A percentile compares a stretch with the other conserved stretches of the same genome.
phyloP scores from a whole-genome alignment of 2,113 vertebrate genomes.

The Tetrao urogallus region DNA sequence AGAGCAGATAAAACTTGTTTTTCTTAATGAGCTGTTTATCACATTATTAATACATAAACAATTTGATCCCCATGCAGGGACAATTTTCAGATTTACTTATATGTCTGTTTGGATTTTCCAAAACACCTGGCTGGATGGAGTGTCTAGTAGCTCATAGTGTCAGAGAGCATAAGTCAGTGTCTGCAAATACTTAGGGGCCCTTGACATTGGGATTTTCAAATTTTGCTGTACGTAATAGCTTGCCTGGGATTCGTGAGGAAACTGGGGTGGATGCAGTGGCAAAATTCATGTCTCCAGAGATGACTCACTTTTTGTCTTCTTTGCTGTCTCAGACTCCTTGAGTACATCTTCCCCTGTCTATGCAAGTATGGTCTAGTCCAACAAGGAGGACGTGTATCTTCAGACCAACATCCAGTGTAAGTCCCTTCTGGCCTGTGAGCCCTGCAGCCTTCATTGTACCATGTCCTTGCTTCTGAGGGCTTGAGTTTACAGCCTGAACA shows the following conservation, averaged over 20 bases:
- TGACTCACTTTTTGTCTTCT: not conserved
- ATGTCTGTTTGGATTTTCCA: conserved; percentile 10
- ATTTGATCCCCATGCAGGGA: not conserved
- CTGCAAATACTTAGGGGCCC: conserved; percentile 22
- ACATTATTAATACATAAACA: not conserved
- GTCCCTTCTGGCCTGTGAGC: not conserved
- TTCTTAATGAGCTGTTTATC: not conserved
- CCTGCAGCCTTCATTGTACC: accelerated
- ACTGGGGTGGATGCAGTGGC: not conserved
- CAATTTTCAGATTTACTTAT: not conserved
- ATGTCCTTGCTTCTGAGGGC: not conserved
- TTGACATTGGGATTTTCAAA: not conserved
- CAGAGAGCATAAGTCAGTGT: conserved; percentile 19
- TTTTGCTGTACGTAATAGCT: conserved; percentile 2
- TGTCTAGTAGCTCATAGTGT: conserved; percentile 5
- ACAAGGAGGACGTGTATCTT: not conserved
- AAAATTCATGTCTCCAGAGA: not conserved
- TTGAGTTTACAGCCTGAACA: not conserved
- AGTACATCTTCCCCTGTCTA: not conserved
- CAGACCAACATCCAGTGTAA: not conserved
- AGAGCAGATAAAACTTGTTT: not conserved
- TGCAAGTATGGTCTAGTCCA: not conserved
- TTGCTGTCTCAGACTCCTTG: not conserved
- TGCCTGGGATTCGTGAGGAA: not conserved
- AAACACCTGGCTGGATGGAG: conserved; percentile 18